Conservation (phyloP, 2,113 vertebrate species). For the Gymnarchus niloticus region DNA sequence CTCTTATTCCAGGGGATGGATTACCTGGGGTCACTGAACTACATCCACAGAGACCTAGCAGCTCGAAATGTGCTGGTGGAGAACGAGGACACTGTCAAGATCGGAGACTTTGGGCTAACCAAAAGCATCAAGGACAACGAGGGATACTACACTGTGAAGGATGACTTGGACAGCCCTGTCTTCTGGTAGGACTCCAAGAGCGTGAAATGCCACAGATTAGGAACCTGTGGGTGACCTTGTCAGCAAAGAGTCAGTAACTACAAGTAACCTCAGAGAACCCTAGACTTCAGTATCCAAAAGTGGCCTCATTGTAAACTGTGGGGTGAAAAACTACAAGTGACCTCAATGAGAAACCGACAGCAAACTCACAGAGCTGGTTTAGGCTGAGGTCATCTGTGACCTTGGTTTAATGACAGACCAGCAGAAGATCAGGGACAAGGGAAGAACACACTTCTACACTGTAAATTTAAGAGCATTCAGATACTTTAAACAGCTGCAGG, state of each 20-base stretch:
- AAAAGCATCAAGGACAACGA: conserved; percentile 78
- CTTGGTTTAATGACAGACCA: background rate
- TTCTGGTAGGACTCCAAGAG: conserved; percentile 63
- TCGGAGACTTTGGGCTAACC: conserved; percentile 80
- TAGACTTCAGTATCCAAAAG: background rate
- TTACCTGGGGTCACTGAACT: conserved; percentile 73
- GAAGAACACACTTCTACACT: background rate
- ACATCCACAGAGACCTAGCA: conserved; percentile 77
- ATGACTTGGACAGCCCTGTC: conserved; percentile 78
- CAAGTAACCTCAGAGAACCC: background rate
- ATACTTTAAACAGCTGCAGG: background rate
- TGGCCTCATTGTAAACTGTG: background rate
- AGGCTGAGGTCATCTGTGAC: background rate
- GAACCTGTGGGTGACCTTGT: background rate
- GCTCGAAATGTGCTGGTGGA: conserved; percentile 78
- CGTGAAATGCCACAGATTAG: background rate
- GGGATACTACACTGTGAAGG: conserved; percentile 80
- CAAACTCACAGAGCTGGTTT: background rate
- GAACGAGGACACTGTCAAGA: conserved; percentile 77
- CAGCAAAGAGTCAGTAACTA: background rate
- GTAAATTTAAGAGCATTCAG: background rate
- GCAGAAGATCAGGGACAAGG: background rate
- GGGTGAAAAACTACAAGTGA: background rate
- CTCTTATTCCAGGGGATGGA: conserved; percentile 70
- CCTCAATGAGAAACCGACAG: background rate